A percentile compares a stretch with the other conserved stretches of the same genome.
phyloP scores from a whole-genome alignment of 2,888 invertebrate species.

The Epirrita christyi region DNA sequence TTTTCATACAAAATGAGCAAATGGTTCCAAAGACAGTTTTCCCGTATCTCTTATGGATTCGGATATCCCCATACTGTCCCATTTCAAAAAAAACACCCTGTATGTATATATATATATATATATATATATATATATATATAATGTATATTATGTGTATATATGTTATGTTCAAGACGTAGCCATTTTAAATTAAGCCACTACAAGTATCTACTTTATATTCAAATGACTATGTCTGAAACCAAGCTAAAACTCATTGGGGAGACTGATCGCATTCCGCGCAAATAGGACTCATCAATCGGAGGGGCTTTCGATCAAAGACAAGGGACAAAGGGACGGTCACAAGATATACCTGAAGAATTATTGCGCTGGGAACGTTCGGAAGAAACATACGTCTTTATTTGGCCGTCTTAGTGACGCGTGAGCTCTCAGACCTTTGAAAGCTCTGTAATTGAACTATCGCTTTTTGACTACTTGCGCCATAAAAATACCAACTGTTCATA shows the following conservation, averaged over 20 bases:
- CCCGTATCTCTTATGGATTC: no score
- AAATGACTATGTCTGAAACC: constrained; percentile 34
- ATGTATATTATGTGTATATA: no score
- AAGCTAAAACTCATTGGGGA: constrained; percentile 65
- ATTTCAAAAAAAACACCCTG: no score
- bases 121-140: no score
- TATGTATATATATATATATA: no score
- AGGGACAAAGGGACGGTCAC: constrained; percentile 70
- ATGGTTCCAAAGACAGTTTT: no score
- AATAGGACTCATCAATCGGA: constrained; percentile 78
- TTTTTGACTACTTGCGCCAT: not conserved
- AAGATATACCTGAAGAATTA: constrained; percentile 70
- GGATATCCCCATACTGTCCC: no score
- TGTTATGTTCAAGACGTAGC: not conserved
- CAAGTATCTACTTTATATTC: constrained; percentile 25
- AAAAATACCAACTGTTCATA: not conserved
- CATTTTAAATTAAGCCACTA: constrained; percentile 24
- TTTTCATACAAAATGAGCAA: no score
- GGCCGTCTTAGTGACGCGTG: constrained; percentile 39
- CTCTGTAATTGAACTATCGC: constrained; percentile 1
- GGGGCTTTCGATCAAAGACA: constrained; percentile 76
- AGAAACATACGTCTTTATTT: constrained; percentile 55
- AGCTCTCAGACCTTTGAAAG: constrained; percentile 24
- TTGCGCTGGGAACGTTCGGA: constrained; percentile 60
- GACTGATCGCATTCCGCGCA: constrained; percentile 61